These are phyloP conservation scores for Danio rerio DNA, from an alignment of 2,113 vertebrate genomes.

Conservation along the genomic window GRCz12tu NC_133184.1:7658001-7658500, in stretches of 20 bases:
- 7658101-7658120: conserved; percentile 27
- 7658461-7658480: conserved; percentile 35
- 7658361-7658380: conserved; percentile 49
- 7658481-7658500: conserved; percentile 39
- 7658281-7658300: conserved; percentile 55
- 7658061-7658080: conserved; percentile 63
- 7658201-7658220: conserved; percentile 63
- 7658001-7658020: conserved; percentile 54
- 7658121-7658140: conserved; percentile 62
- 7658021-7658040: conserved; percentile 58
- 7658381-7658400: conserved; percentile 52
- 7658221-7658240: conserved; percentile 65
- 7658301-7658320: conserved; percentile 49
- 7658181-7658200: conserved; percentile 61
- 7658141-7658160: conserved; percentile 55
- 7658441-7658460: conserved; percentile 60
- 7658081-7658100: conserved; percentile 49
- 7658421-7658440: conserved; percentile 63
- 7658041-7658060: conserved; percentile 59
- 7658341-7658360: conserved; percentile 33
- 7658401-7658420: conserved; percentile 66
- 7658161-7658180: conserved; percentile 50
- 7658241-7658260: conserved; percentile 68
- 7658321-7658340: conserved; percentile 44
- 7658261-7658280: conserved; percentile 60